These are phyloP conservation scores for Salvator merianae DNA, from an alignment of 2,113 vertebrate species.

Conservation along the genomic window DNA sequence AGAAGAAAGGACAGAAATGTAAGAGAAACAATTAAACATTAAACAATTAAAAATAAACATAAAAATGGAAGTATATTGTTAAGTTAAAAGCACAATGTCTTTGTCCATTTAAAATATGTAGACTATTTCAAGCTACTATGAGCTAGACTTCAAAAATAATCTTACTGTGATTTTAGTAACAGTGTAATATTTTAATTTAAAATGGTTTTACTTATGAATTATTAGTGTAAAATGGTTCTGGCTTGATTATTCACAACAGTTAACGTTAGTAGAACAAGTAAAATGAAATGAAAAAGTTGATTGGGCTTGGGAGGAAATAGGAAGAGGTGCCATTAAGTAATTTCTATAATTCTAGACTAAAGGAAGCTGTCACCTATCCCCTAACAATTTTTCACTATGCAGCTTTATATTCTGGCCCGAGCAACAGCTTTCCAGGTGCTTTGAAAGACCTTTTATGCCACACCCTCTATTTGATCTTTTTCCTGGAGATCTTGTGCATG, in stretches of 20 bases:
- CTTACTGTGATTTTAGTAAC: too few species aligned
- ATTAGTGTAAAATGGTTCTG: too few species aligned
- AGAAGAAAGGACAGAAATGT: too few species aligned
- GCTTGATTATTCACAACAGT: too few species aligned
- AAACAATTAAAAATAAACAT: too few species aligned
- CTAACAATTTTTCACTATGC: too few species aligned
- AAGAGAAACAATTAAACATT: too few species aligned
- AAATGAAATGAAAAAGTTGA: background rate
- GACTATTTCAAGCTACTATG: background rate
- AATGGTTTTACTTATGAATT: too few species aligned
- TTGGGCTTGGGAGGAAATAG: background rate
- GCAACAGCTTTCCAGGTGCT: background rate
- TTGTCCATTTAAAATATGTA: background rate
- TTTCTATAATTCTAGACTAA: background rate
- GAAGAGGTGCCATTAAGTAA: background rate
- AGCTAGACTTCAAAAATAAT: too few species aligned
- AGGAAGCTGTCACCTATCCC: background rate
- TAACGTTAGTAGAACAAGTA: too few species aligned
- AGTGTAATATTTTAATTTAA: too few species aligned
- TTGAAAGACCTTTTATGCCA: background rate
- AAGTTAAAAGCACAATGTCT: background rate
- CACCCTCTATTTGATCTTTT: background rate
- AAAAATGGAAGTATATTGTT: background rate
- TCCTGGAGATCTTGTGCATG: background rate
- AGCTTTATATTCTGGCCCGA: too few species aligned